These are phyloP conservation scores for Osmoderma eremita DNA, from an alignment of 2,888 invertebrate species.

Conservation along the genomic window DNA sequence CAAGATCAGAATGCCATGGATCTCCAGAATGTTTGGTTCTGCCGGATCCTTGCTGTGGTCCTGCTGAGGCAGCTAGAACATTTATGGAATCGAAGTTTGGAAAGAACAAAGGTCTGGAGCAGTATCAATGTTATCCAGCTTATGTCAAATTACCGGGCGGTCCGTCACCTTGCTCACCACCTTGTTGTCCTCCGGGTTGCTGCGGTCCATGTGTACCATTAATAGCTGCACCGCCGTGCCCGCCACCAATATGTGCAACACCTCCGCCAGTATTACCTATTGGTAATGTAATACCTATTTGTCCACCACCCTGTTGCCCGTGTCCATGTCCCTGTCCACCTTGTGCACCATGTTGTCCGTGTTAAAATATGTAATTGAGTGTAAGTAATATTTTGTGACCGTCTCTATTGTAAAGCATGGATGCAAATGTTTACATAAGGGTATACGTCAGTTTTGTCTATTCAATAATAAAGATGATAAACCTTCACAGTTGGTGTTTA, in stretches of 20 bases:
- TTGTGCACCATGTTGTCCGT: conserved; percentile 50
- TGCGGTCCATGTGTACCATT: conserved; percentile 53
- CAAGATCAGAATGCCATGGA: conserved; percentile 67
- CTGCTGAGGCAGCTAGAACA: conserved; percentile 54
- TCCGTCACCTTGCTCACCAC: conserved; percentile 59
- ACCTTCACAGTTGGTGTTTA: too few relatives aligned
- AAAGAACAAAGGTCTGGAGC: conserved; percentile 45
- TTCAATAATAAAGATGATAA: background rate
- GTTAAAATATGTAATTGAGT: conserved; percentile 36
- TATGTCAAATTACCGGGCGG: conserved; percentile 48
- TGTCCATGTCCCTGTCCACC: conserved; percentile 47
- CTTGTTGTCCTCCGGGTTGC: conserved; percentile 60
- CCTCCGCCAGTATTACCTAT: conserved; percentile 46
- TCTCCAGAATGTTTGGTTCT: conserved; percentile 66
- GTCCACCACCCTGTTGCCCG: conserved; percentile 40
- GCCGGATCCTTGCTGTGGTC: conserved; percentile 69
- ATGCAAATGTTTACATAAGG: conserved; percentile 33
- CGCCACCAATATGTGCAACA: conserved; percentile 45
- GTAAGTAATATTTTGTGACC: conserved; percentile 1
- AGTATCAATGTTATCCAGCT: conserved; percentile 58
- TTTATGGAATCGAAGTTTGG: conserved; percentile 60
- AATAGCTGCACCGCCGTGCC: conserved; percentile 44
- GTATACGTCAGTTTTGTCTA: conserved; percentile 31
- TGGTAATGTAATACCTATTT: conserved; percentile 46
- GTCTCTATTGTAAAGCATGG: background rate